phyloP scores from a whole-genome alignment of 35 echinoderm and acorn worm genomes.

The Heliocidaris tuberculata region DNA sequence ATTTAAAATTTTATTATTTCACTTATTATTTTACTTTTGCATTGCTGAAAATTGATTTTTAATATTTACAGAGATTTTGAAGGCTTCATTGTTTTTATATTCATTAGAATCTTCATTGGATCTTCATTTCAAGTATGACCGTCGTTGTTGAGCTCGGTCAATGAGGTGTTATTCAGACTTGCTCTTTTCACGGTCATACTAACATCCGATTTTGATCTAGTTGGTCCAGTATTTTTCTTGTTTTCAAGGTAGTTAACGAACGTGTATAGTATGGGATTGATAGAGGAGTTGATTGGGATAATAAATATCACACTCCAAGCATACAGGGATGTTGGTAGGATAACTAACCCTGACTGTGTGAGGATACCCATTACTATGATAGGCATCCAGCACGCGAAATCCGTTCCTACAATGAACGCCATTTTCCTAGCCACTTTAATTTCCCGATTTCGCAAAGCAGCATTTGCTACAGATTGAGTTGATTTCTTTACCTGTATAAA shows the following conservation, averaged over 20 bases:
- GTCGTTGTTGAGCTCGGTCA: background rate
- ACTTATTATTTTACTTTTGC: no score
- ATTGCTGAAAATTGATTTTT: no score
- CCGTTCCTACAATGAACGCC: constrained; percentile 77
- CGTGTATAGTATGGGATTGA: constrained; percentile 84
- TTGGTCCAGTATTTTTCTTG: background rate
- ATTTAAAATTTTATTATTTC: no score
- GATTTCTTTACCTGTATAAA: constrained; percentile 69
- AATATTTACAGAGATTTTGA: no score
- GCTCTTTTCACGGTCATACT: background rate
- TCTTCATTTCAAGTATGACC: no score
- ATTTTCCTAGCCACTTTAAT: constrained; percentile 87
- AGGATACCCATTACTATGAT: constrained; percentile 84
- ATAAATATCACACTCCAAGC: constrained; percentile 87
- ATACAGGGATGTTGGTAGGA: constrained; percentile 62
- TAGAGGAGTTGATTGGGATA: constrained; percentile 82
- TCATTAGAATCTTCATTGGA: no score
- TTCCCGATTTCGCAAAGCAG: constrained; percentile 49
- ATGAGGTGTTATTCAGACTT: background rate
- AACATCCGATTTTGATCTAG: background rate
- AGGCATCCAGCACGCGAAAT: constrained; percentile 90
- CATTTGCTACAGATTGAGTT: constrained; percentile 20
- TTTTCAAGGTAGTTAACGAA: constrained; percentile 37
- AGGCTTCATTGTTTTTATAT: no score
- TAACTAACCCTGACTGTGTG: constrained; percentile 50